Conservation (phyloP, 2,113 vertebrate species). For the Catagonus wagneri region DNA sequence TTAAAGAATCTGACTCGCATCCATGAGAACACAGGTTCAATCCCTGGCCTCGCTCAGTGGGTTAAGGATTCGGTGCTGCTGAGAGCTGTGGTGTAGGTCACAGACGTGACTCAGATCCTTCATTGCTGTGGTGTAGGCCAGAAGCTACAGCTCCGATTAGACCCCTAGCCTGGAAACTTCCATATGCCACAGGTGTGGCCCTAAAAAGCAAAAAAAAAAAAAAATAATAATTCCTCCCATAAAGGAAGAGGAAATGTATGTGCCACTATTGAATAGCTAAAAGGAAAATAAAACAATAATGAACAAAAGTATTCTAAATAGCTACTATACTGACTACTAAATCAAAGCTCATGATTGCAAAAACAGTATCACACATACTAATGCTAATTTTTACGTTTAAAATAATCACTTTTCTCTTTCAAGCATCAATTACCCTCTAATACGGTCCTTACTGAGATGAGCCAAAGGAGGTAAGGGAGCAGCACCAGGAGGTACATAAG, state of each 20-base stretch:
- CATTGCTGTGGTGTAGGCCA: no score
- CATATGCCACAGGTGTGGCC: no score
- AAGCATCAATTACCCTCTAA: not conserved
- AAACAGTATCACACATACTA: not conserved
- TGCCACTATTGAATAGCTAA: constrained; percentile 1
- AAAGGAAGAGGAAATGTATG: not conserved
- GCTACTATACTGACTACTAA: not conserved
- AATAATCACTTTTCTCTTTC: not conserved
- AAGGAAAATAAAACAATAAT: constrained; percentile 1
- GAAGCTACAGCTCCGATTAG: no score
- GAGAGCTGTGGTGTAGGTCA: no score
- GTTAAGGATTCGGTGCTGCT: no score
- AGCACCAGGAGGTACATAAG: not conserved
- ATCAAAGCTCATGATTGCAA: constrained; percentile 40
- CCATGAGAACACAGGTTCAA: no score
- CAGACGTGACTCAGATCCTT: no score
- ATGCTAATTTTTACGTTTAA: not conserved
- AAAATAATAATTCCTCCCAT: not conserved
- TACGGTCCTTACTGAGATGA: not conserved
- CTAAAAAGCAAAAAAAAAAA: no score
- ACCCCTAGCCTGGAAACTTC: no score
- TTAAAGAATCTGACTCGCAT: no score
- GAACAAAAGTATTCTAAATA: not conserved
- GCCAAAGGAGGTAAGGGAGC: not conserved
- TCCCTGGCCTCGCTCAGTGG: no score